A percentile compares a stretch with the other conserved stretches of the same genome.
phyloP scores from a whole-genome alignment of 2,888 invertebrate genomes.

The Pristionchus japonicus region DNA sequence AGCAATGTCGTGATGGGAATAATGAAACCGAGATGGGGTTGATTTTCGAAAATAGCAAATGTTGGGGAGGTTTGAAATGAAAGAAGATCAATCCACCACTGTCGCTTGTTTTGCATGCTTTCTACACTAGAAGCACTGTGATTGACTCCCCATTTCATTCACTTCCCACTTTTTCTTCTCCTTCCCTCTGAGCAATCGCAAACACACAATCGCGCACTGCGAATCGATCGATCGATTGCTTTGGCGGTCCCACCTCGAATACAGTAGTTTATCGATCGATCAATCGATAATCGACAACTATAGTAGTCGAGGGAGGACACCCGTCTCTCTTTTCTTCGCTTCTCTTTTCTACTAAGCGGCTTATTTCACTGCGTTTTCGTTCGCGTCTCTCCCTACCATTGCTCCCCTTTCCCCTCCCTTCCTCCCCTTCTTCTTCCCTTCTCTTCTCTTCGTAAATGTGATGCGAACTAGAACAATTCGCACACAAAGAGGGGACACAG shows the following conservation, averaged over 20 bases:
- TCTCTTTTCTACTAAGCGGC: slow-evolving; percentile 29
- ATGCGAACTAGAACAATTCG: slow-evolving; percentile 44
- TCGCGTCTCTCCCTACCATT: slow-evolving; percentile 2
- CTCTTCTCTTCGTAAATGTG: slow-evolving; percentile 14
- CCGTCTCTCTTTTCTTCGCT: not conserved
- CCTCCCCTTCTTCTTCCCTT: not conserved
- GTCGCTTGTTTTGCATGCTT: not conserved
- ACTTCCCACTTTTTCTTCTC: not conserved
- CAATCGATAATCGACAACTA: slow-evolving; percentile 21
- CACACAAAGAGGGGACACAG: slow-evolving; percentile 1
- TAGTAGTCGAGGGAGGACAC: not conserved
- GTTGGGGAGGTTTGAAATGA: no score
- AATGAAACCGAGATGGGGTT: no score
- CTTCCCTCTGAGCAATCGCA: slow-evolving; percentile 21
- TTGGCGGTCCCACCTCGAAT: not conserved
- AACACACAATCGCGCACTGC: not conserved
- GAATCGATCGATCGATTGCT: not conserved
- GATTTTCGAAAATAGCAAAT: no score
- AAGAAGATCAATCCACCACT: no score
- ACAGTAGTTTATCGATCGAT: not conserved
- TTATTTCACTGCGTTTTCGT: slow-evolving; percentile 21
- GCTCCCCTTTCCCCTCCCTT: slow-evolving; percentile 10
- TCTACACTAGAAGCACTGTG: not conserved
- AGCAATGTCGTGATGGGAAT: no score
- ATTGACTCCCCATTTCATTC: not conserved